Percentiles rank a stretch among this genome's conserved stretches.
phyloP scores from a whole-genome alignment of 35 echinoderm and acorn worm species.

The Stichopus chloronotus region DNA sequence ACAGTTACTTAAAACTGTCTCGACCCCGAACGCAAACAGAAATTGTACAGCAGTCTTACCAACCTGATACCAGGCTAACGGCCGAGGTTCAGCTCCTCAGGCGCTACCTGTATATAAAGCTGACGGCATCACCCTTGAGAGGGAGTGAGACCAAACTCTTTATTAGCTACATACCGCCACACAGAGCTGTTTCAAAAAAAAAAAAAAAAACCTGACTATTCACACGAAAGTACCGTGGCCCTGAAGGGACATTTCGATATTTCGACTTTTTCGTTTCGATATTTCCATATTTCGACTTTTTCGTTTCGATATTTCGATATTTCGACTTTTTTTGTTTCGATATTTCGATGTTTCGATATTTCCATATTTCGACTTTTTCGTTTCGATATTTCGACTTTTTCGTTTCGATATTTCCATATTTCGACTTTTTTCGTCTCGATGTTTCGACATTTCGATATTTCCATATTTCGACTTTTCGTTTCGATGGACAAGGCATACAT shows the following conservation, averaged over 20 bases:
- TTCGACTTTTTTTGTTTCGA: too few relatives aligned
- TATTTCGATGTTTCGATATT: too few relatives aligned
- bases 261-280: too few relatives aligned
- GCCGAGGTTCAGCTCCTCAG: background rate
- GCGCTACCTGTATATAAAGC: background rate
- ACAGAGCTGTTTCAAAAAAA: background rate
- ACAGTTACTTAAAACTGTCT: background rate
- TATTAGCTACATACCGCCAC: background rate
- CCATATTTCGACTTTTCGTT: background rate
- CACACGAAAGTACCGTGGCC: background rate
- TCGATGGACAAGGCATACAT: slow-evolving; percentile 2
- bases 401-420: too few relatives aligned
- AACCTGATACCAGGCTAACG: background rate
- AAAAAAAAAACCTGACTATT: too few relatives aligned
- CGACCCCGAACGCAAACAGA: background rate
- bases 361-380: too few relatives aligned
- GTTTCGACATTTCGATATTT: background rate
- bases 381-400: too few relatives aligned
- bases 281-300: too few relatives aligned
- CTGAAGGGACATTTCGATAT: too few relatives aligned
- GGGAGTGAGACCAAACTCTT: background rate
- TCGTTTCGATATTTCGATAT: too few relatives aligned
- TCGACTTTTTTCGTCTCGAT: background rate
- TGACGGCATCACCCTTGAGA: background rate
- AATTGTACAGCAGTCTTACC: slow-evolving; percentile 3